These are phyloP conservation scores for Euborellia annulipes DNA, from an alignment of 1,140 invertebrate species.

Conservation along the genomic window DNA sequence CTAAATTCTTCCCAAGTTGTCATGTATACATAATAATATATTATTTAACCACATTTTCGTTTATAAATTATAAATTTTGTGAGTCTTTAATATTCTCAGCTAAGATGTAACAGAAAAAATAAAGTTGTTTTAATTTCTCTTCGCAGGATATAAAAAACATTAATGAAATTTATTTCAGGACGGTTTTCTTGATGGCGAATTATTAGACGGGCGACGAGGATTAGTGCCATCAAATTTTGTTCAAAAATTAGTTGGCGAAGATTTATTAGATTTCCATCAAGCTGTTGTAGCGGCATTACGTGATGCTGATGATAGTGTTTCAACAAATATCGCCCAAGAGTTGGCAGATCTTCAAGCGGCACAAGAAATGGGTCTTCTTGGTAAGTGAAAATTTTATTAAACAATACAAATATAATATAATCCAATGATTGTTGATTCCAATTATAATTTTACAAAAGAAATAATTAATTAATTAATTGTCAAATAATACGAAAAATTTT, in stretches of 20 bases:
- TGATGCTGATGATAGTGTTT: constrained; percentile 40
- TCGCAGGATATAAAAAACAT: too few relatives aligned
- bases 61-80: background rate
- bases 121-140: background rate
- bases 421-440: too few relatives aligned
- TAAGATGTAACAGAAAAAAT: too few relatives aligned
- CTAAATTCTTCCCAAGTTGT: too few relatives aligned
- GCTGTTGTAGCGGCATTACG: constrained; percentile 45
- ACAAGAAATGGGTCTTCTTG: background rate
- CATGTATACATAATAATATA: too few relatives aligned
- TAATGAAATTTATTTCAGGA: constrained; percentile 33
- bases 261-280: constrained; percentile 86
- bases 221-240: constrained; percentile 96
- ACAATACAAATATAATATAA: too few relatives aligned
- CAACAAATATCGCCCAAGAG: constrained; percentile 45
- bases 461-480: too few relatives aligned
- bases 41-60: background rate
- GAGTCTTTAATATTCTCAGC: background rate
- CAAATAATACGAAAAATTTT: too few relatives aligned
- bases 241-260: constrained; percentile 80
- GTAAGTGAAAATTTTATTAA: constrained; percentile 2
- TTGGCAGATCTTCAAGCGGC: constrained; percentile 18
- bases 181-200: constrained; percentile 90
- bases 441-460: constrained; percentile 4
- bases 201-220: constrained; percentile 82